A percentile compares a stretch with the other conserved stretches of the same genome.
Conservation (phyloP, 2,113 vertebrate species). For the Glaucomys volans region DNA sequence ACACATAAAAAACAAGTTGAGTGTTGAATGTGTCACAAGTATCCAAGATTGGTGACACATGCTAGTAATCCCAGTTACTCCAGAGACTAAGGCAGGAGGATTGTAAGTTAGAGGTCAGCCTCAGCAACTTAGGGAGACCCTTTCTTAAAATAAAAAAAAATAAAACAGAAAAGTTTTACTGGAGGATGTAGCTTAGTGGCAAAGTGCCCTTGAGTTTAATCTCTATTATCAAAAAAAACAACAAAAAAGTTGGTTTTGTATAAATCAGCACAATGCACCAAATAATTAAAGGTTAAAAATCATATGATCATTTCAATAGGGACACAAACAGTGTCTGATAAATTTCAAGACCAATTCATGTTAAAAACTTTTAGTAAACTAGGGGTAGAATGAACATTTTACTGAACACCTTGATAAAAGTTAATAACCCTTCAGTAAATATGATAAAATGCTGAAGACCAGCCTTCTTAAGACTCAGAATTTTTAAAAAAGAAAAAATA, state of each 20-base stretch:
- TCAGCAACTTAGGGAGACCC: no score
- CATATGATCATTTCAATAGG: background rate
- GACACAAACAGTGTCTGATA: background rate
- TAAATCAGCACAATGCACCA: background rate
- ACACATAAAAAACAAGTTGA: background rate
- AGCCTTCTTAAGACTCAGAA: constrained; percentile 33
- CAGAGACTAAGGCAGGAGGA: no score
- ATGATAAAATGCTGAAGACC: background rate
- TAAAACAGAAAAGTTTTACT: no score
- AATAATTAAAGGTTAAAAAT: constrained; percentile 11
- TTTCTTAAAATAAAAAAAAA: no score
- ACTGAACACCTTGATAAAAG: constrained; percentile 16
- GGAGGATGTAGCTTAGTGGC: no score
- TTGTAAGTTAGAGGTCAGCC: no score
- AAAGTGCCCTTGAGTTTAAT: no score
- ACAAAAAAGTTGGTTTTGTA: background rate
- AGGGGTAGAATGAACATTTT: background rate
- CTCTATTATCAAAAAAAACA: no score
- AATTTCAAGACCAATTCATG: background rate
- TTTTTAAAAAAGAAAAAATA: background rate
- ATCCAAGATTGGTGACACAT: background rate
- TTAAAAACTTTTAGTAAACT: constrained; percentile 21
- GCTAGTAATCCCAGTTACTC: no score
- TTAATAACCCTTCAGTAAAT: background rate
- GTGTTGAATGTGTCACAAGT: background rate